phyloP scores from a whole-genome alignment of 2,797 vertebrate genomes.

The Cirrhinus molitorella region DNA sequence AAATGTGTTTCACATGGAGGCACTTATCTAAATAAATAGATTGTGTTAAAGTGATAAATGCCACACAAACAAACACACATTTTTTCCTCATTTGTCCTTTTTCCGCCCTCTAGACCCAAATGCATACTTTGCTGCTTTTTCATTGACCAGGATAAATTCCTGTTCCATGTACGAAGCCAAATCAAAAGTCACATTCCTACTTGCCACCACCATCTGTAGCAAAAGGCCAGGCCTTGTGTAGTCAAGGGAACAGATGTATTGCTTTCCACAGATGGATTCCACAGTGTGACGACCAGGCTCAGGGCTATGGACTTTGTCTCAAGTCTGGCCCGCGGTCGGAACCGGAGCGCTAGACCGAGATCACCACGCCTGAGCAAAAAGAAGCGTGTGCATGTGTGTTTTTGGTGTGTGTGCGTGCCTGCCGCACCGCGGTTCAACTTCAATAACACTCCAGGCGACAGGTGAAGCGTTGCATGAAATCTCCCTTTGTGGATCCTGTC shows the following conservation, averaged over 20 bases:
- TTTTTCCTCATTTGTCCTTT: slow-evolving; percentile 70
- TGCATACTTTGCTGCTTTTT: slow-evolving; percentile 64
- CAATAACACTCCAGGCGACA: slow-evolving; percentile 68
- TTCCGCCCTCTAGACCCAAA: slow-evolving; percentile 39
- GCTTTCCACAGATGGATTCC: slow-evolving; percentile 84
- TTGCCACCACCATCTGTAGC: slow-evolving; percentile 82
- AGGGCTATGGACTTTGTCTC: slow-evolving; percentile 77
- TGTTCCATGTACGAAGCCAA: slow-evolving; percentile 71
- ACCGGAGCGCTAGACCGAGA: slow-evolving; percentile 67
- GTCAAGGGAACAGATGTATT: slow-evolving; percentile 77
- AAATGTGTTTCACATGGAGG: slow-evolving; percentile 78
- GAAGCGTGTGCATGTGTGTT: slow-evolving; percentile 43
- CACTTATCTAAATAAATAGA: slow-evolving; percentile 76
- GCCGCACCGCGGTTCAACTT: slow-evolving; percentile 64
- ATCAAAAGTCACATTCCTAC: slow-evolving; percentile 83
- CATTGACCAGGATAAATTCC: slow-evolving; percentile 62
- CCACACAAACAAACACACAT: slow-evolving; percentile 66
- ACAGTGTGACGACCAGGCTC: slow-evolving; percentile 80
- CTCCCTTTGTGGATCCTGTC: slow-evolving; percentile 66
- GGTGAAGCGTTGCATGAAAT: slow-evolving; percentile 71
- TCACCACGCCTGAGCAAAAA: slow-evolving; percentile 48
- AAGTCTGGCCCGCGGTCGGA: slow-evolving; percentile 75
- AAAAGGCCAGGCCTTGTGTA: slow-evolving; percentile 76
- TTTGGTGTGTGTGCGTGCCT: slow-evolving; percentile 45
- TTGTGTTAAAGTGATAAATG: slow-evolving; percentile 72